These are phyloP conservation scores for Lepidurus couesii DNA, from an alignment of 1,140 invertebrate species.

Conservation along the genomic window DNA sequence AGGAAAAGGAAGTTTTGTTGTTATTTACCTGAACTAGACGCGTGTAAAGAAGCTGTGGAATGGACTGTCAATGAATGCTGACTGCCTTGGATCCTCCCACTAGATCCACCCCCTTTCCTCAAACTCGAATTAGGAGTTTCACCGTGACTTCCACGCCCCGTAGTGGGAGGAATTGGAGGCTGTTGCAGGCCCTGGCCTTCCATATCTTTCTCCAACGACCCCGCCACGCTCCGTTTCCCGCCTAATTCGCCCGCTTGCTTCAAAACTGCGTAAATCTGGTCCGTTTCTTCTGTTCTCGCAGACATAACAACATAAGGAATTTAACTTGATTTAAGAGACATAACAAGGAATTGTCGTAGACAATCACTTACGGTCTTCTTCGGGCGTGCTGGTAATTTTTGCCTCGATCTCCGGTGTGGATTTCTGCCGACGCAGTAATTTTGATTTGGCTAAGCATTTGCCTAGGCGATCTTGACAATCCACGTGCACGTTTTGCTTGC, in stretches of 20 bases:
- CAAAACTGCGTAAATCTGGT: slow-evolving; percentile 86
- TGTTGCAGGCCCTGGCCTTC: slow-evolving; percentile 27
- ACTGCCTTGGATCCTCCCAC: slow-evolving; percentile 35
- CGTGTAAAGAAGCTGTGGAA: slow-evolving; percentile 26
- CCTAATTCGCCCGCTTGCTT: slow-evolving; percentile 81
- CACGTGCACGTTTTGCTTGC: slow-evolving; percentile 84
- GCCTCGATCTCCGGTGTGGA: slow-evolving; percentile 59
- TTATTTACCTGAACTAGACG: slow-evolving; percentile 34
- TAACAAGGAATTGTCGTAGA: background rate
- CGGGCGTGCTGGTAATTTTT: slow-evolving; percentile 41
- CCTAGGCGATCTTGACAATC: slow-evolving; percentile 76
- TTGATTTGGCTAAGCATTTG: slow-evolving; percentile 74
- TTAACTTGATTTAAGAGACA: background rate
- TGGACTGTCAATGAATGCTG: slow-evolving; percentile 31
- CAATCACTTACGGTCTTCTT: slow-evolving; percentile 43
- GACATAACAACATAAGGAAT: background rate
- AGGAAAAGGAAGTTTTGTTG: background rate
- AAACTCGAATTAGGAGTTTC: slow-evolving; percentile 27
- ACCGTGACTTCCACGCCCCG: slow-evolving; percentile 45
- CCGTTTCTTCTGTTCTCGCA: slow-evolving; percentile 57
- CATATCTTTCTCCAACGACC: slow-evolving; percentile 12
- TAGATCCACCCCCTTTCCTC: slow-evolving; percentile 27
- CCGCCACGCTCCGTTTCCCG: slow-evolving; percentile 29
- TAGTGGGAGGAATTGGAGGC: slow-evolving; percentile 25
- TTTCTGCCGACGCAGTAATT: slow-evolving; percentile 76